Base-by-base conservation (phyloP, 2,113 vertebrate genomes). In the Copsychus sechellarum region DNA sequence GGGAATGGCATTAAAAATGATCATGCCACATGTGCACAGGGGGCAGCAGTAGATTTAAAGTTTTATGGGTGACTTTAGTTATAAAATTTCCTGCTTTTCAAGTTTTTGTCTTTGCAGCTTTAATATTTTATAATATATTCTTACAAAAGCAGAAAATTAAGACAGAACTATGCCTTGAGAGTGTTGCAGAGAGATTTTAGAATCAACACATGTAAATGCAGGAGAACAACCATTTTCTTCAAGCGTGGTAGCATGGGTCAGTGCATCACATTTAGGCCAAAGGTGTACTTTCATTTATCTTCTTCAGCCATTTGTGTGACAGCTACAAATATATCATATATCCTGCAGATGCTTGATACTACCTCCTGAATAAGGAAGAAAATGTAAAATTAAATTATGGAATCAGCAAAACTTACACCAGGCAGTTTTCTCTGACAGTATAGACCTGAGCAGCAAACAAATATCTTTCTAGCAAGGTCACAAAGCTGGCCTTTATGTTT, bases 201-300 rank as follows among this genome's bases (percentile, higher is more conserved):
- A 82, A 48, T 47, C 36, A 77, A 15, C 2, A 1, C 6, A 1
- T 8, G 50, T 25, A 26, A 86, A 73, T 12, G 5, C 45, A 72
- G 66, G 29, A 86, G 45, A 20, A 33, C 7, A 86, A 57, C 3
- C 3, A 21, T 45, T 84, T 73, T 60, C 77, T 81, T 73, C 34
- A 47, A 6, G 12, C 0, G 0, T 50, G 42, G 8, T 71, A 84
- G 34, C 18, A 3, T 18, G 53, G 51, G 36, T 71, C 22, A 22
- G 17, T 70, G 26, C 76, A 54, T 72, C 24, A 61, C 38, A 21
- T 19, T 70, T 57, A n/a, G 57, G 10, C 12, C 15, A 3, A 42
- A 36, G 25, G 6, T 42, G 11, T 45, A 19, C 25, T 61, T 80
- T 36, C 51, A 50, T 86, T 82, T 88, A 69, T 77, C 12, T 19